Conservation (phyloP, 1,140 invertebrate species). For the Anthonomus grandis region DNA sequence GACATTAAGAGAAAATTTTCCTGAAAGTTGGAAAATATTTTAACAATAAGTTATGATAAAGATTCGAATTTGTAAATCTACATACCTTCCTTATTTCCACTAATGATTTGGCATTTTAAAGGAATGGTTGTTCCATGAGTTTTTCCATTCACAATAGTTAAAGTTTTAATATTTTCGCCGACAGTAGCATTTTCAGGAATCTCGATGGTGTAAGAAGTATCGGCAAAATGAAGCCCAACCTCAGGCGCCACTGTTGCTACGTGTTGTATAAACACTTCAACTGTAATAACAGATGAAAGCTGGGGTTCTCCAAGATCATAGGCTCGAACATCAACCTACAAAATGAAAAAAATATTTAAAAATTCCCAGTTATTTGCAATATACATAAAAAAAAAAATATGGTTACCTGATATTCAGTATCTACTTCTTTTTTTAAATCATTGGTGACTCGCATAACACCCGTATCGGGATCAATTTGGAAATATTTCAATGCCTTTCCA, state of each 20-base stretch:
- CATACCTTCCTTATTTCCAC: constrained; percentile 54
- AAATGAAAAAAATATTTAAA: constrained; percentile 2
- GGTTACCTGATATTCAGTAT: constrained; percentile 76
- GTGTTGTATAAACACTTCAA: constrained; percentile 80
- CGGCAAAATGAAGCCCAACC: constrained; percentile 76
- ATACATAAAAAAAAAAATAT: constrained; percentile 2
- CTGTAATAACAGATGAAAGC: constrained; percentile 72
- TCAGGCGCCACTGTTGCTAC: constrained; percentile 63
- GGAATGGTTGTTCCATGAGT: constrained; percentile 64
- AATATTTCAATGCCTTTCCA: constrained; percentile 76
- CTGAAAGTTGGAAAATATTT: constrained; percentile 47
- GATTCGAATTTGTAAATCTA: not conserved
- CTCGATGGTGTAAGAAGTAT: constrained; percentile 76
- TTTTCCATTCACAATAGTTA: constrained; percentile 71
- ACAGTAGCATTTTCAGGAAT: constrained; percentile 72
- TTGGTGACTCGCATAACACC: constrained; percentile 75
- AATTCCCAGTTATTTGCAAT: not conserved
- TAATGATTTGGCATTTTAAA: constrained; percentile 69
- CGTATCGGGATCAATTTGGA: constrained; percentile 80
- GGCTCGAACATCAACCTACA: constrained; percentile 75
- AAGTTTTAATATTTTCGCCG: constrained; percentile 65
- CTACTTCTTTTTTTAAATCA: constrained; percentile 77
- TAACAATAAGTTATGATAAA: not conserved
- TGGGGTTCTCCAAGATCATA: constrained; percentile 85
- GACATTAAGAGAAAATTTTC: constrained; percentile 67